Evolutionary conservation across 2,113 vertebrate species (phyloP).

Genomic region (Antidorcas marsupialis): DNA sequence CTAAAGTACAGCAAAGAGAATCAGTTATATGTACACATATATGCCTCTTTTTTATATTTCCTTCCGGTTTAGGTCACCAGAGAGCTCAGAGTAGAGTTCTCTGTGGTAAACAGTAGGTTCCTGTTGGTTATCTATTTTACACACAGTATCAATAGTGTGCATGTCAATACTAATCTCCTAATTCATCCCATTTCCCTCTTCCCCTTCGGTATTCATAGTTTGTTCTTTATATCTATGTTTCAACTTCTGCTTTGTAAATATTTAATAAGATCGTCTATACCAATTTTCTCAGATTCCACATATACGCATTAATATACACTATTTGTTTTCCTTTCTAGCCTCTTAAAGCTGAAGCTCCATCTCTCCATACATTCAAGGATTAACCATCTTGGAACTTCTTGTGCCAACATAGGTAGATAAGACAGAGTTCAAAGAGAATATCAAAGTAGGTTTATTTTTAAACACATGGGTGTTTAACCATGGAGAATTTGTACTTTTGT

Average conservation of each 20-base stretch:
- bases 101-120: not conserved
- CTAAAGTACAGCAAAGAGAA: not conserved
- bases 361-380: slow-evolving; percentile 25
- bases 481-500: not conserved
- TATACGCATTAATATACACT: not conserved
- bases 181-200: not conserved
- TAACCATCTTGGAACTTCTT: not conserved
- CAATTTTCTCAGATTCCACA: not conserved
- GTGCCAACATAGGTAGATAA: not conserved
- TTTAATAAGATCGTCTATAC: not conserved
- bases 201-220: not conserved
- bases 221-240: not conserved
- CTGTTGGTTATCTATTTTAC: not conserved
- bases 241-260: not conserved
- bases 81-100: not conserved
- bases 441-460: slow-evolving; percentile 34
- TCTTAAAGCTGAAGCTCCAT: slow-evolving; percentile 25
- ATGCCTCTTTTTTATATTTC: not conserved
- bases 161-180: not conserved
- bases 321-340: not conserved
- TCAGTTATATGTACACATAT: not conserved
- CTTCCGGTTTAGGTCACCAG: not conserved
- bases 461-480: not conserved
- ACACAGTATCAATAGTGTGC: not conserved
- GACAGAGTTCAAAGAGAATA: slow-evolving; percentile 25